A percentile compares a stretch with the other conserved stretches of the same genome.
Conservation (phyloP, 1,140 invertebrate species). For the Drosophila teissieri region DNA sequence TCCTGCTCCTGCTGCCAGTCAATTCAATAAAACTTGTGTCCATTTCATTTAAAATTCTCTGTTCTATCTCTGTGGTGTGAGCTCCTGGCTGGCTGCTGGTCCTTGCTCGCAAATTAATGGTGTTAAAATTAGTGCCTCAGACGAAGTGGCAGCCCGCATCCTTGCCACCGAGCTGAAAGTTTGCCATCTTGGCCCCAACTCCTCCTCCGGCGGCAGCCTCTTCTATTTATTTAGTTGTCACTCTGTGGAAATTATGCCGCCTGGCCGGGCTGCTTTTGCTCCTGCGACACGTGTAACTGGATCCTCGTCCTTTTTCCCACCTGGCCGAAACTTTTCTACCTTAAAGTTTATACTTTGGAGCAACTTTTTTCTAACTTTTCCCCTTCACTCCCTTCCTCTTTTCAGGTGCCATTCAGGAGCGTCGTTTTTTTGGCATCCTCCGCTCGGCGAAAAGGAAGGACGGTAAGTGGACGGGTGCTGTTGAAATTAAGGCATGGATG, state of each 20-base stretch:
- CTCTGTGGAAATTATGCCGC: conserved; percentile 74
- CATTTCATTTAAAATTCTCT: conserved; percentile 83
- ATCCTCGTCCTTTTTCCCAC: conserved; percentile 15
- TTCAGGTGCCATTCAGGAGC: conserved; percentile 57
- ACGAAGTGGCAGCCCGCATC: conserved; percentile 49
- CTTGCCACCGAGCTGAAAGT: conserved; percentile 32
- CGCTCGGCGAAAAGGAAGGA: conserved; percentile 64
- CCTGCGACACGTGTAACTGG: conserved; percentile 67
- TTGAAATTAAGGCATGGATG: conserved; percentile 3
- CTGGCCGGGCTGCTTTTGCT: conserved; percentile 42
- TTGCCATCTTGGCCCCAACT: conserved; percentile 18
- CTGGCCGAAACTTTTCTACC: conserved; percentile 38
- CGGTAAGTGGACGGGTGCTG: conserved; percentile 50
- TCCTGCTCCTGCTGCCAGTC: conserved; percentile 33
- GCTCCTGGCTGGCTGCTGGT: background rate
- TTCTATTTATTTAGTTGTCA: conserved; percentile 77
- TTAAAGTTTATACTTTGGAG: conserved; percentile 56
- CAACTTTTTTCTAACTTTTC: conserved; percentile 45
- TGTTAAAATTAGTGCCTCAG: conserved; percentile 75
- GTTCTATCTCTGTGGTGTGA: conserved; percentile 38
- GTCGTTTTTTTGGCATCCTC: conserved; percentile 72
- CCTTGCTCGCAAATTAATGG: conserved; percentile 71
- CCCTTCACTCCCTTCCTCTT: conserved; percentile 7
- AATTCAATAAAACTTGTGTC: conserved; percentile 84
- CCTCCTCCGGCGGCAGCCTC: conserved; percentile 7